These are phyloP conservation scores for Tiliacea aurago DNA, from an alignment of 2,888 invertebrate species.

Conservation along the genomic window DNA sequence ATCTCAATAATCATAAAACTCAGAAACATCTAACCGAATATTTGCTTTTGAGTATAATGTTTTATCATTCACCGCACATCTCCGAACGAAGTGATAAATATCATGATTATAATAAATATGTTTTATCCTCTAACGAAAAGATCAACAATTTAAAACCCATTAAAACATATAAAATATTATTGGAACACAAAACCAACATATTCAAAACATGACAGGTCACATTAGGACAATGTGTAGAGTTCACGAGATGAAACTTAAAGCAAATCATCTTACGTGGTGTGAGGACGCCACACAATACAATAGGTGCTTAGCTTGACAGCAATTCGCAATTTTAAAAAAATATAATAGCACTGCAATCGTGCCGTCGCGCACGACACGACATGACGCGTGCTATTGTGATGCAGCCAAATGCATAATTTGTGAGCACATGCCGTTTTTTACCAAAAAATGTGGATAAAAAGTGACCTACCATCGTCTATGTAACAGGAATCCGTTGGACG, in stretches of 20 bases:
- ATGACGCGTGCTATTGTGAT: constrained; percentile 83
- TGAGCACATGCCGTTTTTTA: constrained; percentile 88
- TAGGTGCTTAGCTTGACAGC: constrained; percentile 81
- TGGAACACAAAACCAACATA: constrained; percentile 42
- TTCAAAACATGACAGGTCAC: constrained; percentile 55
- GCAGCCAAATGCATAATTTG: constrained; percentile 89
- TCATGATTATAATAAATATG: constrained; percentile 1
- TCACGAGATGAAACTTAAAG: constrained; percentile 60
- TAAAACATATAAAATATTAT: constrained; percentile 42
- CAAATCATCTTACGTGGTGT: constrained; percentile 74
- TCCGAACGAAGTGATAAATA: constrained; percentile 1
- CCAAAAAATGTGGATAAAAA: constrained; percentile 81
- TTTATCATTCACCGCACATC: constrained; percentile 19
- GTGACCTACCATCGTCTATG: constrained; percentile 85
- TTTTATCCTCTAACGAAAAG: constrained; percentile 19
- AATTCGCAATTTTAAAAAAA: constrained; percentile 82
- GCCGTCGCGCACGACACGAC: constrained; percentile 70
- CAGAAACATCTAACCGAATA: constrained; percentile 19
- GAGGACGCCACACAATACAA: constrained; percentile 79
- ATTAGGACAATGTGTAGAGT: constrained; percentile 42
- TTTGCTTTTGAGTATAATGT: constrained; percentile 32
- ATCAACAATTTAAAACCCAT: constrained; percentile 36
- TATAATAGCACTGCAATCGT: constrained; percentile 79
- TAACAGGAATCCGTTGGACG: constrained; percentile 85
- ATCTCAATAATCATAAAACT: constrained; percentile 41